These are phyloP conservation scores for Nemoura dubitans DNA, from an alignment of 2,888 invertebrate genomes.

Conservation along the genomic window DNA sequence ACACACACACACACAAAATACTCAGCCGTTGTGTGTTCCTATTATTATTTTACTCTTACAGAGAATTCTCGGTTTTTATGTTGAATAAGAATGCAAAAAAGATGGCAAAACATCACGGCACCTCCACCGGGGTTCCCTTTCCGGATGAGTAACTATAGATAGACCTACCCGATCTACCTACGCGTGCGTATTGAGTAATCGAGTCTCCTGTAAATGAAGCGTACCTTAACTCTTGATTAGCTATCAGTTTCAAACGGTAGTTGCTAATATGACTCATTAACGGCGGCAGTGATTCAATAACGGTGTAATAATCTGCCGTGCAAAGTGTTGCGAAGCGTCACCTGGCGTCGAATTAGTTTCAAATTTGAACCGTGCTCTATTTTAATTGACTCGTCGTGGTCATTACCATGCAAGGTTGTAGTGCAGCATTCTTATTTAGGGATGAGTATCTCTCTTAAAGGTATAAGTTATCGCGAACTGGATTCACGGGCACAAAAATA, in stretches of 20 bases:
- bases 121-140: background rate
- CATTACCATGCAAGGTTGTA: too few relatives aligned
- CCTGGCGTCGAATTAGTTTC: background rate
- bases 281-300: background rate
- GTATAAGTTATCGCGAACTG: too few relatives aligned
- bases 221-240: background rate
- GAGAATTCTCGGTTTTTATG: too few relatives aligned
- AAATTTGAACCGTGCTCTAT: background rate
- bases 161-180: background rate
- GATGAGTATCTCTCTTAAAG: too few relatives aligned
- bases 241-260: background rate
- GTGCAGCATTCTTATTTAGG: too few relatives aligned
- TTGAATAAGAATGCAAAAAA: background rate
- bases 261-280: background rate
- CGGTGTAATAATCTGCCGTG: background rate
- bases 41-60: too few relatives aligned
- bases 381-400: background rate
- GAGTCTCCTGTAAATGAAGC: background rate
- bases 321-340: background rate
- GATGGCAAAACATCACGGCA: background rate
- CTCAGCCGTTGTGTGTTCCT: too few relatives aligned
- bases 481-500: too few relatives aligned
- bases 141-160: too few relatives aligned
- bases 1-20: too few relatives aligned
- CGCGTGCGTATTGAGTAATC: background rate